Evolutionary conservation across 2,888 invertebrate species (phyloP), one percentile per base, ranked within the genome.

Genomic region (Subacronicta megacephala): DNA sequence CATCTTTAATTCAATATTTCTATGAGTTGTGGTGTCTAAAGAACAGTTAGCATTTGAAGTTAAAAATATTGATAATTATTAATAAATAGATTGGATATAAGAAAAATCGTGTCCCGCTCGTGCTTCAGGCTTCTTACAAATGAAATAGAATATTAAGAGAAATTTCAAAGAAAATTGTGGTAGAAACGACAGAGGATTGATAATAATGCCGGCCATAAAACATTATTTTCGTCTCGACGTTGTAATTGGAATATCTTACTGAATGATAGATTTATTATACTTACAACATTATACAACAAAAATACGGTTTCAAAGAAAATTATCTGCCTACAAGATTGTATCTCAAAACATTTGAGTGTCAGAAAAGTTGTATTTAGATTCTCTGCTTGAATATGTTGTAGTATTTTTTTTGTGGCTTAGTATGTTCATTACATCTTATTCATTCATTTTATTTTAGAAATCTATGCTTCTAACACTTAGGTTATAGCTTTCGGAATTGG

Each of bases 221-320:
- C 40, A 31, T 36, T 23, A 15, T 13, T 44, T 18, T 44, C n/a
- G 10, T 20, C 31, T 15, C 1, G 7, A 23, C 40, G 15, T 12
- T 33, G 7, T 18, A 26, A 44, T 49, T 26, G 31, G 35, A 62
- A 54, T 61, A 43, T 26, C 33, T 53, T 38, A 5, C 15, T 40
- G 20, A 43, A 7, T 1, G n/a, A 15, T 7, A 33, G 7, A 42
- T 62, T 40, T 36, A 44, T 40, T 36, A 44, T 29, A n/a, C 4
- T 38, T 17, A 15, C 0, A 61, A 13, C 17, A 33, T 37, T 13
- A 12, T 23, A 20, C 15, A 16, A 16, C 23, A 44, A 35, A 60
- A 33, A 23, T 23, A n/a, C 3, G 16, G 13, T n/a, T 44, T 43
- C 35, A 35, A 54, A 40, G 35, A 16, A 40, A 61, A 38, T 53